Conservation (phyloP, 2,113 vertebrate species). For the Xiphorhynchus elegans region DNA sequence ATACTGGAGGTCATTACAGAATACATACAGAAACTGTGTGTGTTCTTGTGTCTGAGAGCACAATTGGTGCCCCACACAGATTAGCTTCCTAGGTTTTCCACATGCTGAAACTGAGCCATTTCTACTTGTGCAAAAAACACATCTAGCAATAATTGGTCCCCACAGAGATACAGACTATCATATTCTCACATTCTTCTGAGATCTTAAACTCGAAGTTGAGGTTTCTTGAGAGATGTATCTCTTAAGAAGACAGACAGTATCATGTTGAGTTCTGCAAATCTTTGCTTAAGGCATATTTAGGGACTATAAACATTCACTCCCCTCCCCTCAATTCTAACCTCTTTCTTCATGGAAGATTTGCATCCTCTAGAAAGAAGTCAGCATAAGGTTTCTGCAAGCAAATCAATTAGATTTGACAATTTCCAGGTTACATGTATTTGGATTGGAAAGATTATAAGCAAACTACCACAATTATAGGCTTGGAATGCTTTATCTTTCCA, state of each 20-base stretch:
- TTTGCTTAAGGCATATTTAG: constrained; percentile 5
- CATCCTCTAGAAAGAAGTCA: background rate
- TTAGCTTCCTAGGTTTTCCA: background rate
- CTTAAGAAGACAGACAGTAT: constrained; percentile 22
- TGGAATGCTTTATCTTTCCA: background rate
- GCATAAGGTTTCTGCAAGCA: background rate
- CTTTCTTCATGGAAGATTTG: background rate
- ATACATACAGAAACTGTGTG: constrained; percentile 5
- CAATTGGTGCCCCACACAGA: background rate
- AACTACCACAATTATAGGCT: background rate
- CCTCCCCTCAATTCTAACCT: background rate
- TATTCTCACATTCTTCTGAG: constrained; percentile 31
- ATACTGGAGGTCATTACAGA: constrained; percentile 34
- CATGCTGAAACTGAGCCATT: constrained; percentile 11
- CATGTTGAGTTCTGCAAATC: constrained; percentile 19
- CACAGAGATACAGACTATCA: constrained; percentile 25
- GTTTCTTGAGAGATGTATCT: constrained; percentile 22
- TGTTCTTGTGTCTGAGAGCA: constrained; percentile 1
- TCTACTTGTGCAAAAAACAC: constrained; percentile 1
- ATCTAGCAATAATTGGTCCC: constrained; percentile 46
- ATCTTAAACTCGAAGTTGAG: background rate
- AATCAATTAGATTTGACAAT: background rate
- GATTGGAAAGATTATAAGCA: background rate
- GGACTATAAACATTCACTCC: background rate
- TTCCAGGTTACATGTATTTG: background rate